Conservation (phyloP, 2,888 invertebrate genomes). For the Eupelmus urozonus region DNA sequence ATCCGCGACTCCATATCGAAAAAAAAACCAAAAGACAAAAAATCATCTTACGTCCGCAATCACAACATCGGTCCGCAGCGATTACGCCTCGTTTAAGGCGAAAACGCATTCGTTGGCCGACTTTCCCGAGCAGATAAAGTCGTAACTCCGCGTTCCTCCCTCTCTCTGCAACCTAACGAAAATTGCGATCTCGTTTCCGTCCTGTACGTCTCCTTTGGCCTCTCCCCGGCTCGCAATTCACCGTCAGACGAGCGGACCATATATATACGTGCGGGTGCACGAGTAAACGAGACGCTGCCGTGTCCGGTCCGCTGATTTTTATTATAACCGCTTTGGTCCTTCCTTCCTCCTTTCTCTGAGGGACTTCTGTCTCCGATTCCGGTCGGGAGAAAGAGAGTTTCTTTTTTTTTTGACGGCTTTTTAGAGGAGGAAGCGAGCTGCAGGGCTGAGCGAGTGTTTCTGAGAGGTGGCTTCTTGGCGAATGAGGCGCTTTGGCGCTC, state of each 20-base stretch:
- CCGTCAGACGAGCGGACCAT: too few relatives aligned
- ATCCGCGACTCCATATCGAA: too few relatives aligned
- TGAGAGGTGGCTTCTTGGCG: background rate
- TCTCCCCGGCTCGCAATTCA: constrained; percentile 50
- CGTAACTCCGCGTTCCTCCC: background rate
- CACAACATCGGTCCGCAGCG: background rate
- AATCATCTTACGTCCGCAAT: too few relatives aligned
- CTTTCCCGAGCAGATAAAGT: constrained; percentile 38
- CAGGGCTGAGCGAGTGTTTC: too few relatives aligned
- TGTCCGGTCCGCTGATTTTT: constrained; percentile 35
- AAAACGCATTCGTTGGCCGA: constrained; percentile 34
- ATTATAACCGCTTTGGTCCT: constrained; percentile 8
- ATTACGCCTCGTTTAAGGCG: background rate
- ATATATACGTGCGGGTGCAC: too few relatives aligned
- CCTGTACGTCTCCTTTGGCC: constrained; percentile 28
- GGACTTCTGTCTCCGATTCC: background rate
- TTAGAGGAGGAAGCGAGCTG: background rate
- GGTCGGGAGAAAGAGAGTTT: background rate
- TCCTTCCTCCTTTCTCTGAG: constrained; percentile 10
- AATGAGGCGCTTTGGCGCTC: background rate
- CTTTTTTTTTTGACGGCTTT: background rate
- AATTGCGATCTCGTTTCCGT: constrained; percentile 60
- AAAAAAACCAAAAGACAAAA: too few relatives aligned
- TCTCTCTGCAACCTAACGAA: constrained; percentile 29
- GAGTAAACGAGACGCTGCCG: constrained; percentile 55